Evolutionary conservation across 2,888 invertebrate genomes (phyloP).

Genomic region (Tinea trinotella): DNA sequence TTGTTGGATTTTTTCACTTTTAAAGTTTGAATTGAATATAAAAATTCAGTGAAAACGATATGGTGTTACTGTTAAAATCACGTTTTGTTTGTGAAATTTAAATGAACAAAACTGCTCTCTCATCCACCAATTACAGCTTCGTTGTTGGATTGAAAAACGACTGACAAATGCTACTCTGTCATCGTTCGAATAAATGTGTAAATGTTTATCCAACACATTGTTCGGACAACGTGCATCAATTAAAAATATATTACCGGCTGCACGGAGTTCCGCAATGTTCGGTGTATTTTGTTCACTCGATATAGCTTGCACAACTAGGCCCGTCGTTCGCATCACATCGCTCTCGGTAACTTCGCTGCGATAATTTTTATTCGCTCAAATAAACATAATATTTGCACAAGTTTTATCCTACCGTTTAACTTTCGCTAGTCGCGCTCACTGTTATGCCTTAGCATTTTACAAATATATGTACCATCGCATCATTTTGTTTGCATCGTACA

Average conservation of each 20-base stretch:
- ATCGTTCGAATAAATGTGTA: conserved; percentile 50
- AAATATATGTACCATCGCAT: background rate
- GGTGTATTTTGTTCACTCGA: conserved; percentile 27
- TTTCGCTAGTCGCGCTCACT: conserved; percentile 40
- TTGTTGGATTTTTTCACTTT: background rate
- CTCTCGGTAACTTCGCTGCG: conserved; percentile 26
- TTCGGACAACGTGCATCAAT: conserved; percentile 55
- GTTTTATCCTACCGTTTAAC: conserved; percentile 52
- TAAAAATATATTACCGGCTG: conserved; percentile 64
- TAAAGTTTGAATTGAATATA: background rate
- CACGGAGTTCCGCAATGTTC: conserved; percentile 39
- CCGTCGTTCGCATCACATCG: conserved; percentile 24
- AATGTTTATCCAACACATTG: conserved; percentile 64
- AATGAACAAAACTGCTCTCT: conserved; percentile 39
- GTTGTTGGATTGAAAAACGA: conserved; percentile 47
- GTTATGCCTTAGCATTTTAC: background rate
- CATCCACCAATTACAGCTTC: conserved; percentile 59
- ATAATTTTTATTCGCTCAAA: conserved; percentile 48
- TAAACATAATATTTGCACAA: conserved; percentile 53
- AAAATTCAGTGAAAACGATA: background rate
- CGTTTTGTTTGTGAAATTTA: conserved; percentile 14
- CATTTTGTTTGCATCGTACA: background rate
- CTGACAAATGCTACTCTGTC: conserved; percentile 45
- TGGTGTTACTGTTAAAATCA: conserved; percentile 8
- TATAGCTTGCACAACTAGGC: conserved; percentile 28